Evolutionary conservation across 2,113 vertebrate species (phyloP).

Genomic region (Scortum barcoo): DNA sequence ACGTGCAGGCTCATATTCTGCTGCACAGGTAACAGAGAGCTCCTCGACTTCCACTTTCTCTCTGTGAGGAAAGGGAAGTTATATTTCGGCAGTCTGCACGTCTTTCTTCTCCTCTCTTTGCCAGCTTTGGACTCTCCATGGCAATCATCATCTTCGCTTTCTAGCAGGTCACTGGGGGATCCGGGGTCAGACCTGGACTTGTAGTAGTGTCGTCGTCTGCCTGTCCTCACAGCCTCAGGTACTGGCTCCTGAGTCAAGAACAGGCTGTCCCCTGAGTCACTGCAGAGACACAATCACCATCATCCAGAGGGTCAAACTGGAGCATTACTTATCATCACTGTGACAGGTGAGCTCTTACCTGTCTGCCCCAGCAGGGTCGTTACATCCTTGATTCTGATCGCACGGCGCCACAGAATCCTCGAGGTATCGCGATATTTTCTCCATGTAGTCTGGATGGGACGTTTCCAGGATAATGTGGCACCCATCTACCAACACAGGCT

Average conservation of each 20-base stretch:
- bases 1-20: slow-evolving; percentile 60
- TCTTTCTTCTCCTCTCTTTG: neutral
- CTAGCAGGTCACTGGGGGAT: neutral
- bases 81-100: slow-evolving; percentile 13
- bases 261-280: slow-evolving; percentile 81
- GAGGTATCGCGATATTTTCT: slow-evolving; percentile 28
- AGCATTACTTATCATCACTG: neutral
- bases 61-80: slow-evolving; percentile 68
- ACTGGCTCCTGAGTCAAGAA: slow-evolving; percentile 78
- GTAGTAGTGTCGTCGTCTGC: accelerated
- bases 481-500: neutral
- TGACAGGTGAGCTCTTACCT: slow-evolving; percentile 54
- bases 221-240: slow-evolving; percentile 40
- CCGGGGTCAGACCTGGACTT: neutral
- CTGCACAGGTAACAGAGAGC: accelerated
- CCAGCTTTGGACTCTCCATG: neutral
- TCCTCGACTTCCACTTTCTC: accelerated
- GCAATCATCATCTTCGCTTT: neutral
- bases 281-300: slow-evolving; percentile 48
- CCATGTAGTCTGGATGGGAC: neutral
- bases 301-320: neutral
- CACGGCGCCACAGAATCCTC: neutral
- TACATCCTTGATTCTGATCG: neutral
- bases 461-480: neutral
- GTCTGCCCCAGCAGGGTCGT: slow-evolving; percentile 23